Base-by-base conservation (phyloP, 1,140 invertebrate genomes). In the Leptoteleia sp. region DNA sequence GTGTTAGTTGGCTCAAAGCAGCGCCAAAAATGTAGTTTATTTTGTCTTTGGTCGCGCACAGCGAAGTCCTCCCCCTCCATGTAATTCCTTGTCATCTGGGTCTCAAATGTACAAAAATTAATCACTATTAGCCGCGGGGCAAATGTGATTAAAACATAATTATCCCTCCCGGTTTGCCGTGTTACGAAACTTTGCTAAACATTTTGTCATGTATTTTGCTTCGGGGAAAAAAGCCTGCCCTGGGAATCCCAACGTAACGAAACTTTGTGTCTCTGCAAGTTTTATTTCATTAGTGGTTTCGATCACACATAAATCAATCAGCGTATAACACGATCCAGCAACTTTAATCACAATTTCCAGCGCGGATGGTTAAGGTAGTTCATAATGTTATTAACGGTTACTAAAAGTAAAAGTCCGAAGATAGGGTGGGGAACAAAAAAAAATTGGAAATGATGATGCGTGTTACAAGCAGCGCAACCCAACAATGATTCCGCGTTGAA, bases 291-390 rank as follows among this genome's bases (percentile, higher is more conserved):
- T 59, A 70, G 43, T 25, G 54, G 52, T 50, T 27, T 59, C 65
- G 65, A 70, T 70, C 65, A 42, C 35, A 42, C 52, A 50, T 70
- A 70, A 70, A 70, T 70, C 65, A 59, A 70, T 70, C 52, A 70
- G 12, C 35, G 15, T 50, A 54, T 59, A 50, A 70, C 52, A 22
- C 22, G 54, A 19, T 25, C 15, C 13, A 22, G 43, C n/a, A 48
- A 70, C 52, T 59, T 70, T 70, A 70, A 70, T 68, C 64, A 48
- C 33, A 57, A 68, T 45, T 40, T 37, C 19, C 40, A 3, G 13
- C 29, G 12, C 33, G 31, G 27, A 31, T 29, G 22, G n/a, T 37
- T 29, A 33, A 64, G n/a, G n/a, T n/a, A n/a, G n/a, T n/a, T n/a
- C n/a, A n/a, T n/a, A n/a, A n/a, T n/a, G n/a, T n/a, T n/a, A n/a